Evolutionary conservation across 2,797 vertebrate genomes (phyloP), one percentile per base, ranked within the genome.

Genomic region (Protonibea diacanthus): DNA sequence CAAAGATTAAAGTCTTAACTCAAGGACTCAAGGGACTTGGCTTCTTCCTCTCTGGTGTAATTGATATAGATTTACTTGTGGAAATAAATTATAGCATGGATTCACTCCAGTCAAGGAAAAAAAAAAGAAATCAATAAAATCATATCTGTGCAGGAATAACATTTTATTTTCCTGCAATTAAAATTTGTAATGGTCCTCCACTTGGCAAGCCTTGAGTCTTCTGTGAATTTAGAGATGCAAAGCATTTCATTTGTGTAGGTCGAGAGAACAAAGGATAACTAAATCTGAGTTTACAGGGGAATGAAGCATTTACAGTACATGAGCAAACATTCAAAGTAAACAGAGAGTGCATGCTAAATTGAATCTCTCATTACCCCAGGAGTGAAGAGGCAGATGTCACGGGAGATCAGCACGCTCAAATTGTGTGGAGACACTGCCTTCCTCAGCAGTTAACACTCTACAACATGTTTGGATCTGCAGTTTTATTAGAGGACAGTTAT

Each of bases 401-500:
- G 59, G 29, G 68, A 78, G 58, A 75, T 64, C 17, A 40, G 17
- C 56, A 64, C 14, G 2, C 21, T 74, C 9, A 71, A 42, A 82
- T 44, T 79, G 66, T 40, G 45, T 79, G 40, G 60, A 77, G 73
- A 69, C 72, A 15, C 72, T 68, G 15, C n/a, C 59, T 42, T 75
- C 49, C 53, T 82, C 49, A 63, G 49, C 53, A 62, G 56, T 71
- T 77, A 66, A 83, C 79, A 80, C 68, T 64, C 23, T 65, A 56
- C 25, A 79, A 71, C 81, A 78, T 82, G 86, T 75, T 81, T 57
- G 58, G 71, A 87, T 76, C 15, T 86, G 78, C 47, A 71, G 21
- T 62, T 75, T 68, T 3, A 79, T 45, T 17, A 63, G 45, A 58
- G 71, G 42, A 63, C 44, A 57, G 27, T 59, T 47, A n/a, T 33